phyloP scores from a whole-genome alignment of 2,888 invertebrate genomes.

The Chironomus tentans region DNA sequence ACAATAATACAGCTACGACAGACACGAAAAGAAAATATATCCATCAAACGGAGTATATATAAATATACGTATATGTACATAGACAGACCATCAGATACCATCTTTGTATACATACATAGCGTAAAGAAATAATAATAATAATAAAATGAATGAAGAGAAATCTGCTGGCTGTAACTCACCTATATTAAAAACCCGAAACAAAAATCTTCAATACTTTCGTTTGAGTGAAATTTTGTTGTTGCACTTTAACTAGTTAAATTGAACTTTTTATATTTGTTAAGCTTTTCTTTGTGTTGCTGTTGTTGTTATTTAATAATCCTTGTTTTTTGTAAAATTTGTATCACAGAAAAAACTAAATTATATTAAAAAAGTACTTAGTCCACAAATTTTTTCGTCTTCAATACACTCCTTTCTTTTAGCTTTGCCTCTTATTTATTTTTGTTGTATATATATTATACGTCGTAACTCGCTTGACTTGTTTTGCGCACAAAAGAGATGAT shows the following conservation, averaged over 20 bases:
- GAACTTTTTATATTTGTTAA: background rate
- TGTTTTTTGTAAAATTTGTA: constrained; percentile 24
- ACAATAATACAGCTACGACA: too few relatives aligned
- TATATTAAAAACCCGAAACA: background rate
- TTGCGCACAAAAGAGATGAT: background rate
- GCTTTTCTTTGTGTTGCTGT: background rate
- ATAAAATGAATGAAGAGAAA: too few relatives aligned
- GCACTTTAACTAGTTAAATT: background rate
- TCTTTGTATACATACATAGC: too few relatives aligned
- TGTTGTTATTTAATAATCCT: background rate
- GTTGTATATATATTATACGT: background rate
- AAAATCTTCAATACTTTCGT: background rate
- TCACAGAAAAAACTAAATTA: constrained; percentile 26
- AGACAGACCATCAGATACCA: too few relatives aligned
- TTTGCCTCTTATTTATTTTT: background rate
- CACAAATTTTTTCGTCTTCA: background rate
- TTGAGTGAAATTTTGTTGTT: background rate
- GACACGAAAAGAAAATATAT: too few relatives aligned
- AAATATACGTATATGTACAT: too few relatives aligned
- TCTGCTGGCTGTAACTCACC: background rate
- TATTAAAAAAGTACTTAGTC: constrained; percentile 7
- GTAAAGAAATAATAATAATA: too few relatives aligned
- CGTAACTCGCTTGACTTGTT: background rate
- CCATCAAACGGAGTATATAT: too few relatives aligned
- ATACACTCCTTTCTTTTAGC: background rate